These are phyloP conservation scores for Ceryle rudis DNA, from an alignment of 2,797 vertebrate genomes.

Conservation along the genomic window DNA sequence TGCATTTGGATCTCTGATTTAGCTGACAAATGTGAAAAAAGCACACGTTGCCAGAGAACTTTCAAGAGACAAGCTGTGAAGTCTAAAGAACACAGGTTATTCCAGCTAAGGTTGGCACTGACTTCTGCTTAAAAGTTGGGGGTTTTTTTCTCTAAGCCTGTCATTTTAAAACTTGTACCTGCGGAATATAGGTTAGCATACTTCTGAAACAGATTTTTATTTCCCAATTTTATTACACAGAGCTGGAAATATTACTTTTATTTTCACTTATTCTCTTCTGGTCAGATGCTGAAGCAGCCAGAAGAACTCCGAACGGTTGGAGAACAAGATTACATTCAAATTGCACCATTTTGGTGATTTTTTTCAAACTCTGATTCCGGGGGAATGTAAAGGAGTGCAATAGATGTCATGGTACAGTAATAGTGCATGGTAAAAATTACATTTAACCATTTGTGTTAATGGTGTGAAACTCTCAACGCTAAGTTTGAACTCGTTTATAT, in stretches of 20 bases:
- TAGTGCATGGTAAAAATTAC: background rate
- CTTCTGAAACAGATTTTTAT: background rate
- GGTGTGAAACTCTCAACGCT: background rate
- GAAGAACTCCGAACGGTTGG: background rate
- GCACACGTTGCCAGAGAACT: constrained; percentile 57
- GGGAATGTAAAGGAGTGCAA: background rate
- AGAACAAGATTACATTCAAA: background rate
- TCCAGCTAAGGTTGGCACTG: constrained; percentile 40
- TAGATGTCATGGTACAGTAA: background rate
- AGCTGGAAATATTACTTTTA: background rate
- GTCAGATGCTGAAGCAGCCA: background rate
- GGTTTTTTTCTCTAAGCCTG: background rate
- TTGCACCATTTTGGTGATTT: background rate
- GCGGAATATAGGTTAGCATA: constrained; percentile 13
- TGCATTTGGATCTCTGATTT: constrained; percentile 43
- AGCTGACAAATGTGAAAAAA: constrained; percentile 64
- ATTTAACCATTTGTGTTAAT: background rate
- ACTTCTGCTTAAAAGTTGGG: background rate
- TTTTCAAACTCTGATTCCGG: background rate
- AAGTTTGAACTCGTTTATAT: background rate
- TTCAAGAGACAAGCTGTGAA: constrained; percentile 65
- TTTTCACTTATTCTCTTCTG: background rate
- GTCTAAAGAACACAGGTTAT: constrained; percentile 58
- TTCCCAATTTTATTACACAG: background rate
- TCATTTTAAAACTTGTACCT: constrained; percentile 28